Evolutionary conservation across 1,140 invertebrate genomes (phyloP), one percentile per base, ranked within the genome.

Genomic region (Drosophila persimilis): DNA sequence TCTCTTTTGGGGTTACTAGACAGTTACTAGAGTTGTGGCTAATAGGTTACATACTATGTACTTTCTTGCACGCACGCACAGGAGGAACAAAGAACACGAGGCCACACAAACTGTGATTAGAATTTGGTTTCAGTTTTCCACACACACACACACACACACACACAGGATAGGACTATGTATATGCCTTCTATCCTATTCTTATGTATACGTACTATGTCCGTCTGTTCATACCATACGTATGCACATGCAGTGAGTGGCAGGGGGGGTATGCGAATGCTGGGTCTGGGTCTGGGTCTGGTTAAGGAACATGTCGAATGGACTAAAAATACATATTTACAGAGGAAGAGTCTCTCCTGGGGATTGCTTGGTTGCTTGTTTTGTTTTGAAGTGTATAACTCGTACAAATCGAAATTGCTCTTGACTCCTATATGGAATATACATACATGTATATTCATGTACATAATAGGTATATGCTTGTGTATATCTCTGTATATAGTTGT

Each of bases 401-500:
- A 39, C 35, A 39, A 39, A 39, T 39, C 35, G 35, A 39, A 39
- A 39, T 39, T 39, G 35, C 35, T 39, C 35, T 39, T 39, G 35
- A 39, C 35, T 39, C 35, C 31, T 5, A 39, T 13, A 13, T 39
- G 35, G 35, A 39, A 39, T 39, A 53, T 39, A 53, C 8, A 39
- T 13, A 31, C 20, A 29, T 22, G 47, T 47, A 26, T 26, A 5
- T 26, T 26, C 24, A 26, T 26, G 5, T 5, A 26, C 5, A 26
- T 26, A 26, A 13, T 29, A 35, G 9, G 17, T 22, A 53, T 35
- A 53, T 53, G 15, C 26, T 39, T 61, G 15, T 15, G 48, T 66
- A 63, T 35, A 46, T 6, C n/a, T 60, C 48, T 46, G 24, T 54
- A 59, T 57, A 52, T 64, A 47, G 13, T 20, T 48, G 4, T 56